Conservation (phyloP, 1,140 invertebrate genomes). For the Drosophila lacertosa region DNA sequence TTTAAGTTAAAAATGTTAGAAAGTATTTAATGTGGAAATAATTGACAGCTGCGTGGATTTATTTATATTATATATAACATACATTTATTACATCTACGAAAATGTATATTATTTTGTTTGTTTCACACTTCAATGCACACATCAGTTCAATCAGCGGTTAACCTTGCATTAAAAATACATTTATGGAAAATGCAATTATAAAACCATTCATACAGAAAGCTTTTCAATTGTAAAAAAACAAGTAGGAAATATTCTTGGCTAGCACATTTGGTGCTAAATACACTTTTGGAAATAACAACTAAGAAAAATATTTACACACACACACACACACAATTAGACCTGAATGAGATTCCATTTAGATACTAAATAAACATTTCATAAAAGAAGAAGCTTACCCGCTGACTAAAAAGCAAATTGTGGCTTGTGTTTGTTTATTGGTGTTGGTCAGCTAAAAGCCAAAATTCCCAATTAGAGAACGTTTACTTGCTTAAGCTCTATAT, state of each 20-base stretch:
- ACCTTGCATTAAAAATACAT: slow-evolving; percentile 61
- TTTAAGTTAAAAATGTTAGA: no score
- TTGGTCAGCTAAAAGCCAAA: no score
- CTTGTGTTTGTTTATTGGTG: no score
- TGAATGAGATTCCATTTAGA: no score
- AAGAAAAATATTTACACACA: no score
- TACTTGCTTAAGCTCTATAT: not conserved
- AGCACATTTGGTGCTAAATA: not conserved
- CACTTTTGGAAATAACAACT: no score
- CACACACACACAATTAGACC: no score
- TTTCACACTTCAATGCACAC: slow-evolving; percentile 34
- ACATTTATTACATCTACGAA: not conserved
- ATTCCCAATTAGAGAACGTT: no score
- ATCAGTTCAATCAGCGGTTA: slow-evolving; percentile 36
- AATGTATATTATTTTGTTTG: not conserved
- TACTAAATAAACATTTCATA: no score
- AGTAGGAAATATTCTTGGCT: not conserved
- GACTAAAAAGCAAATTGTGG: no score
- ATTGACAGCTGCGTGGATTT: not conserved
- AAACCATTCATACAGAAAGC: slow-evolving; percentile 29
- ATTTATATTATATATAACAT: not conserved
- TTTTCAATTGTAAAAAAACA: not conserved
- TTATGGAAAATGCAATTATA: slow-evolving; percentile 56
- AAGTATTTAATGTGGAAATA: no score
- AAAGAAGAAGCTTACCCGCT: no score